Evolutionary conservation across 2,888 invertebrate genomes (phyloP), one percentile per base, ranked within the genome.

Genomic region (Sipunculus nudus): DNA sequence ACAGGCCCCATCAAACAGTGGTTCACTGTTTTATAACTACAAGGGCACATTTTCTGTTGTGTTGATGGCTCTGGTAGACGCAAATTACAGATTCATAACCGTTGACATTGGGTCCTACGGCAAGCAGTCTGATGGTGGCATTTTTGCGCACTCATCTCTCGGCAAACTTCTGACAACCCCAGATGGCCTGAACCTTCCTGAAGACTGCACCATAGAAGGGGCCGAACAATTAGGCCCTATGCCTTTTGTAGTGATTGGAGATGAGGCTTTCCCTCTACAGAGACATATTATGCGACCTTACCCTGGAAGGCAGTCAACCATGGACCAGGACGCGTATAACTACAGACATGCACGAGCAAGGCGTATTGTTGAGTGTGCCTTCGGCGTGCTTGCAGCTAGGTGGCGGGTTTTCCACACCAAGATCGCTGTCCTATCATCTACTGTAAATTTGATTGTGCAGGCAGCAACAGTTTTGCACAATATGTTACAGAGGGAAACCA

Each of bases 291-390:
- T 48, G 40, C 25, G 41, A n/a, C 57, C 57, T 5, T 57, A 26
- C 25, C 40, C 49, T 28, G 49, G 50, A 3, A 57, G 25, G 29
- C 6, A 8, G 6, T 39, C 13, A n/a, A 19, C 46, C 4, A n/a
- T 23, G 8, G 40, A 53, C 31, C 31, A 61, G 38, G 16, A 43
- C 29, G 46, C 54, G 6, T 64, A 53, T 41, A 64, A 64, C 43
- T 61, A 64, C 50, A 3, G 61, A 40, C 48, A 57, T 8, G 43
- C 49, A 10, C 8, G 58, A 28, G 58, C 58, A n/a, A 23, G 58
- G 31, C 29, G 58, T 4, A 43, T 43, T 3, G 16, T 26, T n/a
- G 58, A 58, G 41, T 53, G 53, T 29, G 52, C 58, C 21, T 58
- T 58, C 23, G 59, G 59, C 3, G 35, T 59, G 4, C 21, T 59